phyloP scores from a whole-genome alignment of 2,888 invertebrate species.

The Lobophora halterata region DNA sequence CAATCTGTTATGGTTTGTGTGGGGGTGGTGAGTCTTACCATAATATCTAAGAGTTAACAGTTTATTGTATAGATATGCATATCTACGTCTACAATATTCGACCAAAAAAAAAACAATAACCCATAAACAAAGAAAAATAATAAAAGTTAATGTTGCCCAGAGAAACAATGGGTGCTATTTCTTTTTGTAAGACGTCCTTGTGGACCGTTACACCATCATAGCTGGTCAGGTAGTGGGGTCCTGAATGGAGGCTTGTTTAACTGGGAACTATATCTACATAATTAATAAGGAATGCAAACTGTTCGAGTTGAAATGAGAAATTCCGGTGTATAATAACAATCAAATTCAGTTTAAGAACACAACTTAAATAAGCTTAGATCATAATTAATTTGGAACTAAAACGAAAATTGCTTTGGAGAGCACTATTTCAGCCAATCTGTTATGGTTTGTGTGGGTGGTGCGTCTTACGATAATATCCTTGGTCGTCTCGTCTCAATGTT shows the following conservation, averaged over 20 bases:
- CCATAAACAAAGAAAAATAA: constrained; percentile 27
- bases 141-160: constrained; percentile 50
- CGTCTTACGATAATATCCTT: too few relatives aligned
- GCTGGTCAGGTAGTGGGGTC: constrained; percentile 48
- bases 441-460: too few relatives aligned
- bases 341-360: too few relatives aligned
- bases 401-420: too few relatives aligned
- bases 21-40: too few relatives aligned
- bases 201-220: constrained; percentile 47
- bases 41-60: too few relatives aligned
- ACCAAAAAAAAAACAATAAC: constrained; percentile 25
- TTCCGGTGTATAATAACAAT: not conserved
- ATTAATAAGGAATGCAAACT: constrained; percentile 9
- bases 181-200: constrained; percentile 50
- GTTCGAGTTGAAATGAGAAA: not conserved
- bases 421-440: too few relatives aligned
- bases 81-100: constrained; percentile 1
- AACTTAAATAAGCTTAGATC: too few relatives aligned
- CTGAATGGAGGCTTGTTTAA: constrained; percentile 42
- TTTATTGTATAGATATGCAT: too few relatives aligned
- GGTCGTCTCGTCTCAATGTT: too few relatives aligned
- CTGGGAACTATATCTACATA: constrained; percentile 11
- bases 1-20: too few relatives aligned
- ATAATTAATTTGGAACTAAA: too few relatives aligned
- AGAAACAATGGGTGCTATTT: constrained; percentile 59